phyloP scores from a whole-genome alignment of 2,797 vertebrate species.

The Micromesistius poutassou region DNA sequence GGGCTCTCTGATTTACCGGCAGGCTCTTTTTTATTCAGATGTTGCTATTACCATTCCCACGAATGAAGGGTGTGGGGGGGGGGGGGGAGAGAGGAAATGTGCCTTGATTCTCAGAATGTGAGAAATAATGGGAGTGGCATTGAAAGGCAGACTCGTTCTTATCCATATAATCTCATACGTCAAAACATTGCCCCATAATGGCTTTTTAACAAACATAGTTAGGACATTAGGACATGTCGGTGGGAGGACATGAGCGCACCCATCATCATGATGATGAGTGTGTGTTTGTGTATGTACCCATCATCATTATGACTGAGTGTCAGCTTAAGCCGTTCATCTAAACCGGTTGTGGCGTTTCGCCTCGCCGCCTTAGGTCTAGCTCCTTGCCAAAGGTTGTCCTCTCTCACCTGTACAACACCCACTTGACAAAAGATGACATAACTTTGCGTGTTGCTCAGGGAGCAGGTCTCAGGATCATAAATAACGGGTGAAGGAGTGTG shows the following conservation, averaged over 20 bases:
- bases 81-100: constrained; percentile 1
- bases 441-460: not conserved
- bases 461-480: not conserved
- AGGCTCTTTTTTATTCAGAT: not conserved
- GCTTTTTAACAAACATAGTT: constrained; percentile 19
- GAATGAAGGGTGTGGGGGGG: constrained; percentile 18
- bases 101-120: not conserved
- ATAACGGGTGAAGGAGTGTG: not conserved
- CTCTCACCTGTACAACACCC: not conserved
- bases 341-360: not conserved
- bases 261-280: not conserved
- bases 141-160: constrained; percentile 26
- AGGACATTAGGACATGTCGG: constrained; percentile 14
- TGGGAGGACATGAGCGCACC: not conserved
- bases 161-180: constrained; percentile 43
- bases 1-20: constrained; percentile 31
- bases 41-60: constrained; percentile 47
- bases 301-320: not conserved
- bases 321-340: not conserved
- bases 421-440: not conserved
- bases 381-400: not conserved
- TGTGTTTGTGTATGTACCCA: too few species aligned
- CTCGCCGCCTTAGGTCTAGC: not conserved
- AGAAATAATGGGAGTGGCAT: constrained; percentile 2
- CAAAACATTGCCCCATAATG: constrained; percentile 38